Conservation (phyloP, 2,888 invertebrate species). For the Penaeus monodon region DNA sequence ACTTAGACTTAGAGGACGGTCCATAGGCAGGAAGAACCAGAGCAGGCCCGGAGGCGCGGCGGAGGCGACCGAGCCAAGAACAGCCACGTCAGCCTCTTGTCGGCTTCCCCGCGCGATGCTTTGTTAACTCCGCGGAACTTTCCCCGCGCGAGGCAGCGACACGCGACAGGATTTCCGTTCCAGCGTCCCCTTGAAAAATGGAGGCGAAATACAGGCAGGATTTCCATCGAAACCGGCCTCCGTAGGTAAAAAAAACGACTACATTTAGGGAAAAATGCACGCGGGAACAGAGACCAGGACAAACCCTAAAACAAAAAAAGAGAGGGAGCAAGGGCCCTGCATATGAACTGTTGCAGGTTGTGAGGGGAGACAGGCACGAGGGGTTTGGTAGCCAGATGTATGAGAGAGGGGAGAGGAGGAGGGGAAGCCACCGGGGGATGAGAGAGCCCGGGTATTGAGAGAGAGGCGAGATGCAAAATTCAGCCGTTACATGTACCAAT, state of each 20-base stretch:
- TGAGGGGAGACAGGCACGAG: background rate
- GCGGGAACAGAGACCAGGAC: conserved; percentile 45
- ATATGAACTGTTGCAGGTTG: conserved; percentile 48
- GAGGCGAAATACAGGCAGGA: background rate
- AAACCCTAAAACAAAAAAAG: conserved; percentile 31
- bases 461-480: conserved; percentile 53
- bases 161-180: too few relatives aligned
- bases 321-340: conserved; percentile 44
- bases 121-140: too few relatives aligned
- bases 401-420: conserved; percentile 9
- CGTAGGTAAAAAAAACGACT: conserved; percentile 31
- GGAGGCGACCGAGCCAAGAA: too few relatives aligned
- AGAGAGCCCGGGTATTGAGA: conserved; percentile 19
- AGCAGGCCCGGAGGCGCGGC: too few relatives aligned
- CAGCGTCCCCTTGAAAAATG: too few relatives aligned
- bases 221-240: conserved; percentile 51
- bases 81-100: too few relatives aligned
- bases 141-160: too few relatives aligned
- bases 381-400: background rate
- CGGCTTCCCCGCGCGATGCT: too few relatives aligned
- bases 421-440: conserved; percentile 9
- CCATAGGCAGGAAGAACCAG: too few relatives aligned
- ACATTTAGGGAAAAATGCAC: conserved; percentile 41
- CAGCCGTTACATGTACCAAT: conserved; percentile 55
- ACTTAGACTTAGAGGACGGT: too few relatives aligned